phyloP scores from a whole-genome alignment of 1,140 invertebrate genomes.

The Geopemphigus sp. region DNA sequence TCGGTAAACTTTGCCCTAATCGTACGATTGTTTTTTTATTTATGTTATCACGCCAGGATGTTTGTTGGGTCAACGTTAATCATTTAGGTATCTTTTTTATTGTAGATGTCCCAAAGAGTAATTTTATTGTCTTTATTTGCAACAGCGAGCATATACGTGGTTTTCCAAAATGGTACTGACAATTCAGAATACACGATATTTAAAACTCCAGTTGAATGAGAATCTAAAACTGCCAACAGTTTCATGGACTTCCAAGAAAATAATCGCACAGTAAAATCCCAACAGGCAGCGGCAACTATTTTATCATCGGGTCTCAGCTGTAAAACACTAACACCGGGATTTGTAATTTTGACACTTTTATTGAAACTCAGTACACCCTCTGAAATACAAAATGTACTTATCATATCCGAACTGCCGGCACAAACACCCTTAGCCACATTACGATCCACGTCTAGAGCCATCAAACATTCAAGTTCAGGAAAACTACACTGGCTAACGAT shows the following conservation, averaged over 20 bases:
- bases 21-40: too few species aligned
- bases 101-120: conserved; percentile 72
- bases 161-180: conserved; percentile 64
- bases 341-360: conserved; percentile 64
- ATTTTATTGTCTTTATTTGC: conserved; percentile 69
- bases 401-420: conserved; percentile 63
- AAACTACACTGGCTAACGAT: not conserved
- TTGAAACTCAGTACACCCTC: conserved; percentile 56
- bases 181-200: conserved; percentile 67
- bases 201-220: conserved; percentile 66
- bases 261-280: conserved; percentile 73
- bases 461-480: conserved; percentile 60
- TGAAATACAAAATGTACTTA: conserved; percentile 57
- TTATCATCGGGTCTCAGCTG: conserved; percentile 69
- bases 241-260: conserved; percentile 76
- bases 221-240: conserved; percentile 70
- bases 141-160: conserved; percentile 68
- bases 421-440: conserved; percentile 64
- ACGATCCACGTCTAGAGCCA: conserved; percentile 68
- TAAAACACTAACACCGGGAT: conserved; percentile 70
- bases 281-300: conserved; percentile 72
- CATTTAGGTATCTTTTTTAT: not conserved
- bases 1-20: too few species aligned
- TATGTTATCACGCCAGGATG: too few species aligned
- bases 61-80: too few species aligned